Evolutionary conservation across 2,797 vertebrate genomes (phyloP).

Genomic region (Crypturellus tataupa): DNA sequence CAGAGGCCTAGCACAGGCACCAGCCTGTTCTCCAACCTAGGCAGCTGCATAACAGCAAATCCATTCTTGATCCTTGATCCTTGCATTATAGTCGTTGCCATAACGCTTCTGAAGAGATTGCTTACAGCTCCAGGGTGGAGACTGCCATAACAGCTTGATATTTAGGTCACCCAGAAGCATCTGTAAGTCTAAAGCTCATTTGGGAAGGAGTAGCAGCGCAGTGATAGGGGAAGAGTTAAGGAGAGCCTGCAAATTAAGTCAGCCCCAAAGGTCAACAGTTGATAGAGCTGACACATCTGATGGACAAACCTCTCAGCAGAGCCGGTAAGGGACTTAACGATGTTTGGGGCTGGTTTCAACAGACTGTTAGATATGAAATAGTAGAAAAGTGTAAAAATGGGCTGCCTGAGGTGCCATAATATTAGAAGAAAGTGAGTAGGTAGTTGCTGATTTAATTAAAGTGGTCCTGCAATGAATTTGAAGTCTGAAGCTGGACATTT

Average conservation of each 20-base stretch:
- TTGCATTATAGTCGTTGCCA: neutral
- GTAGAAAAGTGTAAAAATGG: neutral
- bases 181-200: neutral
- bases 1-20: rapidly evolving
- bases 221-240: neutral
- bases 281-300: neutral
- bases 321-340: neutral
- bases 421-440: neutral
- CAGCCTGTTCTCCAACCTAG: rapidly evolving
- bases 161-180: neutral
- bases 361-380: neutral
- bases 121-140: neutral
- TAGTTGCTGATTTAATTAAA: neutral
- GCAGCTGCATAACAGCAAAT: neutral
- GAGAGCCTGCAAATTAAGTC: neutral
- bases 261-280: neutral
- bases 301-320: neutral
- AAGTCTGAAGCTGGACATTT: neutral
- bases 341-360: neutral
- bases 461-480: neutral
- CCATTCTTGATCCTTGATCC: neutral
- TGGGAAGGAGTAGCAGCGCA: neutral
- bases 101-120: neutral
- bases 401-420: neutral
- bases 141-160: rapidly evolving